Evolutionary conservation across 2,797 vertebrate genomes (phyloP).

Genomic region (Falco cherrug): DNA sequence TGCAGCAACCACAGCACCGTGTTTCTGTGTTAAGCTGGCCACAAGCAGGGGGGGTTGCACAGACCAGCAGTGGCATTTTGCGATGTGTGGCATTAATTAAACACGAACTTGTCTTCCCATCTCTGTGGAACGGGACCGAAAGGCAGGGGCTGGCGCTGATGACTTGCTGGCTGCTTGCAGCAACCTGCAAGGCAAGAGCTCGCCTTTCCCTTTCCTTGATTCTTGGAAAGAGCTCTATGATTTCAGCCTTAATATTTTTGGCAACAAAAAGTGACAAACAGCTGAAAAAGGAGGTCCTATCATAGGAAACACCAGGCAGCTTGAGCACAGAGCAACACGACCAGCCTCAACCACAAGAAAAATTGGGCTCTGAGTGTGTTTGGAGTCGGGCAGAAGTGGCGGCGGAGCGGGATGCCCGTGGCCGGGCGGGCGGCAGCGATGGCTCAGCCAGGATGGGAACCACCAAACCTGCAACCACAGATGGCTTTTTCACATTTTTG

Average conservation of each 20-base stretch:
- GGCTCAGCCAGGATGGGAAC: not conserved
- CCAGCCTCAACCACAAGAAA: not conserved
- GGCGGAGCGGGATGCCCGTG: not conserved
- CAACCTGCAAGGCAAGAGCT: not conserved
- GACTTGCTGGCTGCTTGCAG: not conserved
- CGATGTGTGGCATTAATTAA: accelerated
- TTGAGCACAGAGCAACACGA: accelerated
- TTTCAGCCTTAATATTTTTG: not conserved
- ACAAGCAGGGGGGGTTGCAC: not conserved
- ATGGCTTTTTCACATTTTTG: not conserved
- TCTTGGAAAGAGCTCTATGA: not conserved
- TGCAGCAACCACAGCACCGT: too few relatives aligned
- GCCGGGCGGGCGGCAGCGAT: accelerated
- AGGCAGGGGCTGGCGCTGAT: not conserved
- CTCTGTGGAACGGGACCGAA: not conserved
- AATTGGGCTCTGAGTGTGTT: not conserved
- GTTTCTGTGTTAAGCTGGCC: not conserved
- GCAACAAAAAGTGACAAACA: not conserved
- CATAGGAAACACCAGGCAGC: accelerated
- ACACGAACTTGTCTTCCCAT: not conserved
- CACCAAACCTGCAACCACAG: not conserved
- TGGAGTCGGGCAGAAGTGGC: not conserved
- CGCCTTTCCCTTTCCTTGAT: not conserved
- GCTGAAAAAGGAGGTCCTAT: not conserved
- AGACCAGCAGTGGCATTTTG: accelerated